These are phyloP conservation scores for Luffia ferchaultella DNA, from an alignment of 2,888 invertebrate genomes.

Conservation along the genomic window DNA sequence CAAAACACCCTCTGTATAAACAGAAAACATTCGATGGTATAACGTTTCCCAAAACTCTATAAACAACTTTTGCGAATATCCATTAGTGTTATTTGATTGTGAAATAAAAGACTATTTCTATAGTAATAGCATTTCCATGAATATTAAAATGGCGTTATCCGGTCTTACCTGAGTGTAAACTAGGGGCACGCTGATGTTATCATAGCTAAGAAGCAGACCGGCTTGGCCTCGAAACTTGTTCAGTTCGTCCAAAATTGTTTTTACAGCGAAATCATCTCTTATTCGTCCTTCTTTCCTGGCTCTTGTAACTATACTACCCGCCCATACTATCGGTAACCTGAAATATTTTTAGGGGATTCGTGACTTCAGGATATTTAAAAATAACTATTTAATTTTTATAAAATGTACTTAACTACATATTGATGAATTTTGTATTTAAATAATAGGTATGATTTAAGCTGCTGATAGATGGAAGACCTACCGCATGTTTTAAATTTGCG, in stretches of 20 bases:
- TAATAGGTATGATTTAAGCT: background rate
- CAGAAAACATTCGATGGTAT: too few relatives aligned
- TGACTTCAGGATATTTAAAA: slow-evolving; percentile 3
- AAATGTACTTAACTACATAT: background rate
- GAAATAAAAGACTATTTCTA: too few relatives aligned
- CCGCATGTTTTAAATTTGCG: too few relatives aligned
- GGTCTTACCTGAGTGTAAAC: slow-evolving; percentile 81
- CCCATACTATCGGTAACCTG: slow-evolving; percentile 90
- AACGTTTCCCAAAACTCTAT: too few relatives aligned
- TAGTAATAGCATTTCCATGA: too few relatives aligned
- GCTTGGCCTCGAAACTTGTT: slow-evolving; percentile 86
- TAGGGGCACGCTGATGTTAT: slow-evolving; percentile 81
- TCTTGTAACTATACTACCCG: slow-evolving; percentile 86
- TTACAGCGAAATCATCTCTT: slow-evolving; percentile 91
- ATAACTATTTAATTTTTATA: background rate
- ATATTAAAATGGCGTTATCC: too few relatives aligned
- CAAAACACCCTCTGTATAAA: too few relatives aligned
- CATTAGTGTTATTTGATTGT: too few relatives aligned
- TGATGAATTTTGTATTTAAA: background rate
- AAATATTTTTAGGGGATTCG: too few relatives aligned
- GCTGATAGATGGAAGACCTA: too few relatives aligned
- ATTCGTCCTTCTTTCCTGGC: slow-evolving; percentile 91
- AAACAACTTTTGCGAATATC: too few relatives aligned
- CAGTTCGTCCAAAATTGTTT: slow-evolving; percentile 87
- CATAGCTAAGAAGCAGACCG: slow-evolving; percentile 78